phyloP scores from a whole-genome alignment of 2,888 invertebrate species.

The Lumbricus terrestris region DNA sequence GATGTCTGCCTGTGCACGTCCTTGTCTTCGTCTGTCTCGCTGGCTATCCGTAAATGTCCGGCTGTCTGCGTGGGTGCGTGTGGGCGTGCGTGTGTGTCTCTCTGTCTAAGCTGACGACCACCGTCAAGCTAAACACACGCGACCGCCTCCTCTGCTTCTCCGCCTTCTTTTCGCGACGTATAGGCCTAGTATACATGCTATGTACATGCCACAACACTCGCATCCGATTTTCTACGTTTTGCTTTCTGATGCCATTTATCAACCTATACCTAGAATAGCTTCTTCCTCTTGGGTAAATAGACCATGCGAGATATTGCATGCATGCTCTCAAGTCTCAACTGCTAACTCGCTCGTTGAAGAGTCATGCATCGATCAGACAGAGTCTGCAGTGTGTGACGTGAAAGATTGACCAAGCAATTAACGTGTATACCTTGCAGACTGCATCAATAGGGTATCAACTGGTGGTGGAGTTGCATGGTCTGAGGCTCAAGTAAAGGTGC shows the following conservation, averaged over 20 bases:
- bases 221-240: constrained; percentile 3
- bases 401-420: not conserved
- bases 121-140: not conserved
- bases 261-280: not conserved
- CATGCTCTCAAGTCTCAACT: not conserved
- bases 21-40: not conserved
- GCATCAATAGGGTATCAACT: not conserved
- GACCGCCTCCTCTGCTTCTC: not conserved
- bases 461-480: not conserved
- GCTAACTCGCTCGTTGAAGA: not conserved
- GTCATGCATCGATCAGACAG: no score
- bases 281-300: not conserved
- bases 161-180: not conserved
- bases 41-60: not conserved
- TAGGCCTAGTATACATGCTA: no score
- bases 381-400: not conserved
- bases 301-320: not conserved
- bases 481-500: not conserved
- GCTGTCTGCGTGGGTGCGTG: not conserved
- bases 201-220: not conserved
- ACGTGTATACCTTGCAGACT: not conserved
- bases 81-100: not conserved
- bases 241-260: not conserved
- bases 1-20: not conserved
- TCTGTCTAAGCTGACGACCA: not conserved